Conservation (phyloP, 1,140 invertebrate genomes). For the Pogonus chalceus region DNA sequence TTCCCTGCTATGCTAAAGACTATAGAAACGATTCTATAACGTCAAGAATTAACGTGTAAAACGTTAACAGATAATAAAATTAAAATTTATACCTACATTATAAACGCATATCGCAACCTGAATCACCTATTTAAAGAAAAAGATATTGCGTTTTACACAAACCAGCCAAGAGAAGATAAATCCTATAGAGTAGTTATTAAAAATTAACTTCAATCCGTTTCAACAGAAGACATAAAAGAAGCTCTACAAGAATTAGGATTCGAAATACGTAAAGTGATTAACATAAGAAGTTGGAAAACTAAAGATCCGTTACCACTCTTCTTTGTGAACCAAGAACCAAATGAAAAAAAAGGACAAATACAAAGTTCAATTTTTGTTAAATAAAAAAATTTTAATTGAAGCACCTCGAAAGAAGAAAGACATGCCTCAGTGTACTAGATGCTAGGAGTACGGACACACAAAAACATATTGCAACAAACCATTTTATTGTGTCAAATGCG, state of each 20-base stretch:
- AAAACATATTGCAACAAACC: slow-evolving; percentile 24
- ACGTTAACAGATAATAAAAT: background rate
- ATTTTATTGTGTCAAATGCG: slow-evolving; percentile 30
- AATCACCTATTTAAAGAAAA: background rate
- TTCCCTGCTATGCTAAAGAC: slow-evolving; percentile 10
- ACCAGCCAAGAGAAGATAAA: background rate
- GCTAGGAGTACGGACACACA: slow-evolving; percentile 30
- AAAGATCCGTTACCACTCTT: slow-evolving; percentile 26
- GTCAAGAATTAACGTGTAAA: background rate
- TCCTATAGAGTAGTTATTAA: background rate
- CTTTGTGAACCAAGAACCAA: slow-evolving; percentile 25
- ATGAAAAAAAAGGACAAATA: slow-evolving; percentile 30
- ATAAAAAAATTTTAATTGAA: slow-evolving; percentile 24
- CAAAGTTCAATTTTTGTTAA: slow-evolving; percentile 21
- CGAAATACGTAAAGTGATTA: slow-evolving; percentile 15
- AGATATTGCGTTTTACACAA: background rate
- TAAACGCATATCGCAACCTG: background rate
- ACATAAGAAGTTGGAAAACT: slow-evolving; percentile 17
- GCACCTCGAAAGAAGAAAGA: slow-evolving; percentile 19
- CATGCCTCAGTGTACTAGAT: slow-evolving; percentile 27
- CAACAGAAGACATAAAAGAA: slow-evolving; percentile 3
- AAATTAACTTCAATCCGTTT: slow-evolving; percentile 7
- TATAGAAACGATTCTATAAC: background rate
- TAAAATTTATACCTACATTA: background rate
- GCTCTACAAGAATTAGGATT: slow-evolving; percentile 7